Base-by-base conservation (phyloP, 30 jellyfish, hydroid and myxozoan genomes). In the Hydra vulgaris region DNA sequence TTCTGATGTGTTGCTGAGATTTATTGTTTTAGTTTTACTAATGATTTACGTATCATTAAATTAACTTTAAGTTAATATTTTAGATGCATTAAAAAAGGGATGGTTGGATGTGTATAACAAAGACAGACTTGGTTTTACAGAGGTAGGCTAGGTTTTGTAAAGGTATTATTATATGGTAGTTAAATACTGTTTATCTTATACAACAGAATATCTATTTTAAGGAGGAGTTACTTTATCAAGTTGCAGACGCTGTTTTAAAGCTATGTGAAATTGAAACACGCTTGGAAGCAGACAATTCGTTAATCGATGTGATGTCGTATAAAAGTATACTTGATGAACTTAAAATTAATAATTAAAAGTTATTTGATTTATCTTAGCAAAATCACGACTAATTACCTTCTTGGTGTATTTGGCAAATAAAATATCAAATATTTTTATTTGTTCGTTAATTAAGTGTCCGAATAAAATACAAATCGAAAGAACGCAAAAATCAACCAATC, bases 111-210 rank as follows among this genome's bases (percentile, higher is more conserved):
- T 78, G 66, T 78, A 78, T 18, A 78, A 78, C 54, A 78, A 53
- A 81, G 85, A 78, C 54, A 25, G 85, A 22, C 85, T 78, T 61
- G 85, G 85, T 20, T 25, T 53, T 22, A 78, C 54, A n/a, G 85
- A 78, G 77, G 85, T 78, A 78, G 5, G 78, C 18, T 53, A 18
- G 7, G 23, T 18, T 12, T 0, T 0, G 0, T 15, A 73, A 1
- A 15, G 15, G 7, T 69, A 24, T 69, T 8, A 3, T 69, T 15
- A 21, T 12, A 69, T 15, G 15, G 76, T 1, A 69, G 76, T 8
- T 5, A 69, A n/a, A n/a, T n/a, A n/a, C n/a, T 19, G 27, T 69
- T 69, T 69, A 69, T n/a, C n/a, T 5, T 40, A 40, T 3, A 5
- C 61, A 40, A 40, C 61, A 40, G 12, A 12, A 40, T 40, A 22